A percentile compares a stretch with the other conserved stretches of the same genome.
These are phyloP conservation scores for Alethe castanea DNA, from an alignment of 2,113 vertebrate species.

Conservation along the genomic window DNA sequence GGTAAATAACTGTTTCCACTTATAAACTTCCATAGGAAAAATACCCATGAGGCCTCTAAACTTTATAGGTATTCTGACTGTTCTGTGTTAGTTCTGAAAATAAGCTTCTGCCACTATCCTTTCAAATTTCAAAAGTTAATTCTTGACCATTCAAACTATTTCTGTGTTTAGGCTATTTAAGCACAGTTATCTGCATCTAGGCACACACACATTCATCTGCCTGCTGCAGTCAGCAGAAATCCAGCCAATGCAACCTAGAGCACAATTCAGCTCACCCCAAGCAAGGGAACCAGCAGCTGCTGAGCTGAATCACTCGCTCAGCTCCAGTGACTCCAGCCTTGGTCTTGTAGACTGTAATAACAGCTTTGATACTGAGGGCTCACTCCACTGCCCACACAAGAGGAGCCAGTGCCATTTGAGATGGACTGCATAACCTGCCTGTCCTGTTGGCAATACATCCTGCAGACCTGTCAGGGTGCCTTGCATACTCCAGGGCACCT, in stretches of 20 bases:
- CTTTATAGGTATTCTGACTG: neutral
- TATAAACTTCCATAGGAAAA: neutral
- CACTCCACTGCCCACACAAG: neutral
- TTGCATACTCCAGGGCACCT: neutral
- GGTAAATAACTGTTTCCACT: neutral
- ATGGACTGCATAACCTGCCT: neutral
- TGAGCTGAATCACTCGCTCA: neutral
- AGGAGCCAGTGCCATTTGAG: neutral
- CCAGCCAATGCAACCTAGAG: neutral
- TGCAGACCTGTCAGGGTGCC: neutral
- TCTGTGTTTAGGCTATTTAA: neutral
- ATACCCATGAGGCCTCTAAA: neutral
- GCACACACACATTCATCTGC: fast-evolving
- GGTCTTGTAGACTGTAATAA: neutral
- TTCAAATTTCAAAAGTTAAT: neutral
- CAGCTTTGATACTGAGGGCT: neutral
- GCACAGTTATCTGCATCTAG: neutral
- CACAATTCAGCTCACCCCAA: neutral
- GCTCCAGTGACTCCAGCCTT: neutral
- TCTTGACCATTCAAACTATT: neutral
- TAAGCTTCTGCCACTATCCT: neutral
- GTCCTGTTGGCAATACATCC: neutral
- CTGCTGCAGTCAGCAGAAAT: neutral
- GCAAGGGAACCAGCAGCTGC: neutral
- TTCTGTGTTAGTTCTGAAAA: neutral